Evolutionary conservation across 2,888 invertebrate species (phyloP), one percentile per base, ranked within the genome.

Genomic region (Allophyes oxyacanthae): DNA sequence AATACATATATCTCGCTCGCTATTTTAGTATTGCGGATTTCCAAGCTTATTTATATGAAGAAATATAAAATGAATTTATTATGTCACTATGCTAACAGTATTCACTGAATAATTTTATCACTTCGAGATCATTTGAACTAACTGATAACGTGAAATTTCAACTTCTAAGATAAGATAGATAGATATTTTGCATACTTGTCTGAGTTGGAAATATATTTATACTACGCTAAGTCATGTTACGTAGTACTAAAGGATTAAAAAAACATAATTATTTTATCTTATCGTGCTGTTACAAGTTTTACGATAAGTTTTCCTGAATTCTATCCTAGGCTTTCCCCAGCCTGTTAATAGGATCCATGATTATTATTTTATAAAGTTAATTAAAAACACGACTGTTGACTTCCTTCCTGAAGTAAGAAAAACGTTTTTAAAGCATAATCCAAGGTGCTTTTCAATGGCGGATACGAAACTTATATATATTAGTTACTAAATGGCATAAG

Each of bases 191-290:
- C 68, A 56, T 64, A 72, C 59, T n/a, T 26, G 60, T 45, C 30
- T 13, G 36, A 20, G 20, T 49, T 25, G 32, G 56, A 41, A 42
- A 63, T 46, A 68, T 75, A 63, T 68, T 72, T 68, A 42, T 37
- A 9, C 25, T 60, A 58, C 64, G 58, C 40, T 63, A 68, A 11
- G 44, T 14, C 20, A 32, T 41, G 42, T 40, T 49, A 65, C 56
- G 56, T 64, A 33, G n/a, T 40, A 26, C 20, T n/a, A n/a, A n/a
- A n/a, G n/a, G 6, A 14, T 57, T 38, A 14, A 43, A 14, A 43
- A 25, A 9, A 6, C 13, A 25, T 32, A 15, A 34, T 34, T 26
- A 33, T 32, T 37, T 38, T 46, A 38, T 58, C 11, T 38, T 50
- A 30, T 38, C 1, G 14, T 10, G 14, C 8, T 34, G 4, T 34